These are phyloP conservation scores for Philopotamus ludificatus DNA, from an alignment of 1,140 invertebrate species.

Conservation along the genomic window DNA sequence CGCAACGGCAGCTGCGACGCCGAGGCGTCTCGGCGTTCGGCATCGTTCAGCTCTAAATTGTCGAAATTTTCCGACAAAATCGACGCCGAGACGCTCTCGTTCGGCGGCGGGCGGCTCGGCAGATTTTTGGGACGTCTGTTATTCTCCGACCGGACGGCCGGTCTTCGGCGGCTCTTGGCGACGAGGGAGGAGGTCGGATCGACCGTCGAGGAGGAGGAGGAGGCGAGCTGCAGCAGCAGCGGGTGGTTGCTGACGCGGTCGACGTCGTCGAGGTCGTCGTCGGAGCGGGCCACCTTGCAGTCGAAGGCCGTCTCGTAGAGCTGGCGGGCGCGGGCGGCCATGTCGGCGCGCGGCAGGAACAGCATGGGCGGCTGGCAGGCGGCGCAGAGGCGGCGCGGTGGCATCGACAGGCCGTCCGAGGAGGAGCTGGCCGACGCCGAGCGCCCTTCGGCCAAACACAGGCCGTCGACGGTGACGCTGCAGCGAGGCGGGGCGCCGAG, in stretches of 20 bases:
- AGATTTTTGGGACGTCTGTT: conserved; percentile 59
- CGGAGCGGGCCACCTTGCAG: conserved; percentile 77
- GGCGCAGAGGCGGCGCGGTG: conserved; percentile 64
- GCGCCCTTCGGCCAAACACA: conserved; percentile 47
- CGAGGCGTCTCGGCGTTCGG: conserved; percentile 54
- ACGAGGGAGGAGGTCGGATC: conserved; percentile 52
- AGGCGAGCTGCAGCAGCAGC: conserved; percentile 61
- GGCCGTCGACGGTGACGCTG: conserved; percentile 66
- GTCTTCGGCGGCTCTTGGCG: conserved; percentile 53
- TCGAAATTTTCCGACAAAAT: conserved; percentile 62
- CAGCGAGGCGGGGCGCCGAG: conserved; percentile 68
- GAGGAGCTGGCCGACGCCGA: conserved; percentile 49
- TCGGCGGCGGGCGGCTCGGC: conserved; percentile 58
- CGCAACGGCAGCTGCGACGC: conserved; percentile 56
- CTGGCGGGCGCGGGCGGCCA: conserved; percentile 62
- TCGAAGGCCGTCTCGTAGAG: conserved; percentile 88
- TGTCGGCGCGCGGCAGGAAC: conserved; percentile 58
- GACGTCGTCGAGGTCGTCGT: conserved; percentile 78
- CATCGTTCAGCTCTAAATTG: conserved; percentile 62
- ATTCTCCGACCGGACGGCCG: conserved; percentile 54
- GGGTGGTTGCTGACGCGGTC: conserved; percentile 79
- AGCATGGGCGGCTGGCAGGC: conserved; percentile 63
- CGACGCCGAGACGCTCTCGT: conserved; percentile 58
- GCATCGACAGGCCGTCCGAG: conserved; percentile 57
- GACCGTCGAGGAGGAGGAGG: conserved; percentile 52